Evolutionary conservation across 2,888 invertebrate species (phyloP).

Genomic region (Sinhomidia bicolor): DNA sequence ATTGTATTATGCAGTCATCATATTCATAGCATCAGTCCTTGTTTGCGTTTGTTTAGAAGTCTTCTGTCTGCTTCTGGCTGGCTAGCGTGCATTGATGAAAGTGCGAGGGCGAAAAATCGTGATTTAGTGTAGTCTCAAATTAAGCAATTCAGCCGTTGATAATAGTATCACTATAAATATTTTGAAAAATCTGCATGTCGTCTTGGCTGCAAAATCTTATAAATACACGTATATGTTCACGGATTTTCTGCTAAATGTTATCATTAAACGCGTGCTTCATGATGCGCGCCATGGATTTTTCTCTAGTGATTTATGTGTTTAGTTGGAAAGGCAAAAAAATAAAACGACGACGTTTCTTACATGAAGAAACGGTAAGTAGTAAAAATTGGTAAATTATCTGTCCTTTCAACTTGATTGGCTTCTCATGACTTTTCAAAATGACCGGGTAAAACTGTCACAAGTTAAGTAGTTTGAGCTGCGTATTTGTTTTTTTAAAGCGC

Average conservation of each 20-base stretch:
- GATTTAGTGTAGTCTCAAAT: constrained; percentile 68
- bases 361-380: too few species aligned
- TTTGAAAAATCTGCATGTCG: constrained; percentile 4
- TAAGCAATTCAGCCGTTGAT: constrained; percentile 60
- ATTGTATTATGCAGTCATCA: constrained; percentile 40
- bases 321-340: neutral
- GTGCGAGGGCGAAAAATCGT: constrained; percentile 62
- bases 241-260: neutral
- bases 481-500: too few species aligned
- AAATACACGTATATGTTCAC: constrained; percentile 4
- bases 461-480: too few species aligned
- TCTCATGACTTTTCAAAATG: too few species aligned
- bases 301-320: neutral
- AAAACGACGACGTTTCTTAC: too few species aligned
- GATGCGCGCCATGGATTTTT: constrained; percentile 14
- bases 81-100: constrained; percentile 4
- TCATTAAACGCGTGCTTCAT: neutral
- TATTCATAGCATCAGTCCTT: constrained; percentile 17
- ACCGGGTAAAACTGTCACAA: too few species aligned
- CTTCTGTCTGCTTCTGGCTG: too few species aligned
- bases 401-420: too few species aligned
- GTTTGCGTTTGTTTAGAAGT: neutral
- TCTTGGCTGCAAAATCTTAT: neutral
- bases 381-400: too few species aligned
- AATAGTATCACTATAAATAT: constrained; percentile 40